A percentile compares a stretch with the other conserved stretches of the same genome.
These are phyloP conservation scores for Alloplasta piceator DNA, from an alignment of 2,888 invertebrate species.

Conservation along the genomic window DNA sequence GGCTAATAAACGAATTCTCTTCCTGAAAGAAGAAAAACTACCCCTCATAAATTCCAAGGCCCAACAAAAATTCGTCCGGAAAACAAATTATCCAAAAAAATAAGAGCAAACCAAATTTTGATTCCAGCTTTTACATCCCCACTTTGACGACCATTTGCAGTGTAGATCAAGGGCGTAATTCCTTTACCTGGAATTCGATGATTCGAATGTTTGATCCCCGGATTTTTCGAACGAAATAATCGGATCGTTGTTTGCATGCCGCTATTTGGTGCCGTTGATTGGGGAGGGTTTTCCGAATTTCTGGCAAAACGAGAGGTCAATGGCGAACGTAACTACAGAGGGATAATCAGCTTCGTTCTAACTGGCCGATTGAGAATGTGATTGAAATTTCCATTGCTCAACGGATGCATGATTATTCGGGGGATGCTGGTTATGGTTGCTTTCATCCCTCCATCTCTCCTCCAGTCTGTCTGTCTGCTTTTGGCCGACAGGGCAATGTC, in stretches of 20 bases:
- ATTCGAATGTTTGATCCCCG: neutral
- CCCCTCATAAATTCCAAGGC: too few relatives aligned
- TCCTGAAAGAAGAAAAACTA: too few relatives aligned
- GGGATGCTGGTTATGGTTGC: neutral
- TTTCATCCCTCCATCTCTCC: conserved; percentile 8
- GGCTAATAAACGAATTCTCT: too few relatives aligned
- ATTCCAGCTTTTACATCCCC: too few relatives aligned
- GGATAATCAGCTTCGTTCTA: conserved; percentile 29
- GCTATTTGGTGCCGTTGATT: conserved; percentile 22
- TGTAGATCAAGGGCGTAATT: too few relatives aligned
- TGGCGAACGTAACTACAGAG: neutral
- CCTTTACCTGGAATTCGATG: neutral
- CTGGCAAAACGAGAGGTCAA: conserved; percentile 26
- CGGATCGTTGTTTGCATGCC: neutral
- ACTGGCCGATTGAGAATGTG: conserved; percentile 23
- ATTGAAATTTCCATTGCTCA: conserved; percentile 39
- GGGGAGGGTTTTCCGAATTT: conserved; percentile 17
- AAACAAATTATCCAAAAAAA: too few relatives aligned
- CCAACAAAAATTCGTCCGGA: too few relatives aligned
- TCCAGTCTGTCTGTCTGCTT: neutral
- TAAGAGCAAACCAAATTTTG: too few relatives aligned
- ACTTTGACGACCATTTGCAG: too few relatives aligned
- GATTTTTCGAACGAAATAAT: neutral
- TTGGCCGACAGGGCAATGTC: neutral
- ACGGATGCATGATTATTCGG: neutral